Conservation (phyloP, 1,140 invertebrate genomes). For the Trichonephila inaurata region DNA sequence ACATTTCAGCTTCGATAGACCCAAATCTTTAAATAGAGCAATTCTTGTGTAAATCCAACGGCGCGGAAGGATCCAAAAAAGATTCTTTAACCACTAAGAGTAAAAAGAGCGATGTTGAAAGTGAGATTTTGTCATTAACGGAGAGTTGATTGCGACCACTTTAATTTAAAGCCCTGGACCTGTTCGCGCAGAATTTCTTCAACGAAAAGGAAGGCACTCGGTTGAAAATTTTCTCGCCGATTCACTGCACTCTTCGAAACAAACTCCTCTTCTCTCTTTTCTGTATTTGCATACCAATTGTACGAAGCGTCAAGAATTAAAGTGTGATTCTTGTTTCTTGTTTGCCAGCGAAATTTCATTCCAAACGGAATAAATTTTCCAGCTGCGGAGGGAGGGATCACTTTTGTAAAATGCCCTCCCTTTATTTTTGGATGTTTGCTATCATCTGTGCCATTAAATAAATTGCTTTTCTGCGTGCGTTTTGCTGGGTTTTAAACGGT, state of each 20-base stretch:
- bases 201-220: background rate
- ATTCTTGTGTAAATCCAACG: background rate
- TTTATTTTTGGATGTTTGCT: conserved; percentile 5
- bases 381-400: background rate
- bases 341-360: background rate
- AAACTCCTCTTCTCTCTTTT: background rate
- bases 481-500: background rate
- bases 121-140: conserved; percentile 42
- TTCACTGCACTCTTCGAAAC: background rate
- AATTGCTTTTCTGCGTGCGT: conserved; percentile 4
- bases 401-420: conserved; percentile 6
- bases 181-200: conserved; percentile 10
- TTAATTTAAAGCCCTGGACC: conserved; percentile 28
- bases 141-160: conserved; percentile 31
- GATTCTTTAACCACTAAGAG: background rate
- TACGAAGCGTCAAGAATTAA: conserved; percentile 41
- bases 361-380: conserved; percentile 19
- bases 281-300: conserved; percentile 47
- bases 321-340: conserved; percentile 23
- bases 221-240: conserved; percentile 15
- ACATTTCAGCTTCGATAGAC: no score
- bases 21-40: no score
- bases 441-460: conserved; percentile 36
- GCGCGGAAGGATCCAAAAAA: background rate
- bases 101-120: background rate